A percentile compares a stretch with the other conserved stretches of the same genome.
Evolutionary conservation across 2,113 vertebrate species (phyloP).

Genomic region (Murina feae): DNA sequence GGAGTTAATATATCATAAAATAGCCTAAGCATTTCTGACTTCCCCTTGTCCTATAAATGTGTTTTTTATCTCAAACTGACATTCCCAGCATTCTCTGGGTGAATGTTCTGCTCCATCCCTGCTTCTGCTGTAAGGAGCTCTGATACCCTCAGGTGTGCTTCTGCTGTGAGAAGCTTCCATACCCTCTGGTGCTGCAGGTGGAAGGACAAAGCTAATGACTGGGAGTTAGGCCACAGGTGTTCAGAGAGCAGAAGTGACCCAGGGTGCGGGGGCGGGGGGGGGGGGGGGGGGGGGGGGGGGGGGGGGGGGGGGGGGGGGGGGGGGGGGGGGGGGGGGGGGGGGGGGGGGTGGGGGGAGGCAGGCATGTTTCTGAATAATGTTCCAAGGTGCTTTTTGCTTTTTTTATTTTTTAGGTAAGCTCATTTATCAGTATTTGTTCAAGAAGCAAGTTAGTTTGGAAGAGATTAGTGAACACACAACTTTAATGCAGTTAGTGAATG

Average conservation of each 20-base stretch:
- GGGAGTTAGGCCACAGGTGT: background rate
- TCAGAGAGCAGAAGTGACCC: background rate
- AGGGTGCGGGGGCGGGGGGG: too few relatives aligned
- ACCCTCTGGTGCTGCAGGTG: background rate
- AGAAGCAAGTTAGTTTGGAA: conserved; percentile 8
- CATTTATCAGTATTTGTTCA: background rate
- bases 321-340: too few relatives aligned
- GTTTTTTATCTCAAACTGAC: background rate
- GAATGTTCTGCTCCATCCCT: background rate
- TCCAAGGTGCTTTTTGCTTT: background rate
- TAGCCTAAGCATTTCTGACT: background rate
- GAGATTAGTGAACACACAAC: background rate
- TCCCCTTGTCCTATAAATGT: background rate
- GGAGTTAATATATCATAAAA: background rate
- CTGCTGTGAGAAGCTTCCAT: background rate
- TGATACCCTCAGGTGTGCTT: background rate
- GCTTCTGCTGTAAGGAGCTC: background rate
- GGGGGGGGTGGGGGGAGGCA: too few relatives aligned
- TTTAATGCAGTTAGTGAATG: background rate
- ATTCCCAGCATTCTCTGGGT: background rate
- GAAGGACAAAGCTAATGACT: background rate
- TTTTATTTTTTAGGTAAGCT: background rate
- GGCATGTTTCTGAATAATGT: background rate
- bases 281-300: too few relatives aligned
- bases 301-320: too few relatives aligned